Conservation (phyloP, 2,113 vertebrate genomes). For the Sorex araneus region DNA sequence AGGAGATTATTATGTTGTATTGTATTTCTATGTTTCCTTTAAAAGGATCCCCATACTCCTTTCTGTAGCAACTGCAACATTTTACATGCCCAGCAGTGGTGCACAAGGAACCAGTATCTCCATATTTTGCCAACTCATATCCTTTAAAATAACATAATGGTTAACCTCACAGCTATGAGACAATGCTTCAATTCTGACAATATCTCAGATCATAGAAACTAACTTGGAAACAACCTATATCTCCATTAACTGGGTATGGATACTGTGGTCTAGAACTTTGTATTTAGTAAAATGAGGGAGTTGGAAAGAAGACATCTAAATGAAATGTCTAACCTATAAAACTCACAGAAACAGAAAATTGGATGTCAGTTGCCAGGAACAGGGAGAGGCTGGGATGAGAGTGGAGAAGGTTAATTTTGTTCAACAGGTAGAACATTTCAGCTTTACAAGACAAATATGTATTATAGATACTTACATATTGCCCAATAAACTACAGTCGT, state of each 20-base stretch:
- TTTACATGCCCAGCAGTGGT: not conserved
- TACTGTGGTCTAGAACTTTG: not conserved
- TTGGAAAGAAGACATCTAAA: not conserved
- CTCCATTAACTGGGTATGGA: not conserved
- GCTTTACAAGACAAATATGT: not conserved
- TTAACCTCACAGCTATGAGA: not conserved
- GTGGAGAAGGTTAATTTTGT: not conserved
- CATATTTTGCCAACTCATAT: not conserved
- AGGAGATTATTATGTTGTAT: no score
- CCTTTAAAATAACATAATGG: not conserved
- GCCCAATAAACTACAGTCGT: not conserved
- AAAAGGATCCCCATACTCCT: not conserved
- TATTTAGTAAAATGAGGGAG: not conserved
- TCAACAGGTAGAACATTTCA: not conserved
- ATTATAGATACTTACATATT: not conserved
- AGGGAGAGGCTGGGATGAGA: no score
- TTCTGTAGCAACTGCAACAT: not conserved
- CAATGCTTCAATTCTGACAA: not conserved
- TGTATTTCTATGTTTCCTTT: no score
- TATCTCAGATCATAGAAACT: not conserved
- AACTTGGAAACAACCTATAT: not conserved
- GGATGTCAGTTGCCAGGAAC: not conserved
- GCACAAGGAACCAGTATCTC: not conserved
- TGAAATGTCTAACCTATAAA: slow-evolving; percentile 7
- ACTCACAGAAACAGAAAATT: not conserved